phyloP scores from a whole-genome alignment of 2,888 invertebrate genomes.

The Chymomyza procnemis region DNA sequence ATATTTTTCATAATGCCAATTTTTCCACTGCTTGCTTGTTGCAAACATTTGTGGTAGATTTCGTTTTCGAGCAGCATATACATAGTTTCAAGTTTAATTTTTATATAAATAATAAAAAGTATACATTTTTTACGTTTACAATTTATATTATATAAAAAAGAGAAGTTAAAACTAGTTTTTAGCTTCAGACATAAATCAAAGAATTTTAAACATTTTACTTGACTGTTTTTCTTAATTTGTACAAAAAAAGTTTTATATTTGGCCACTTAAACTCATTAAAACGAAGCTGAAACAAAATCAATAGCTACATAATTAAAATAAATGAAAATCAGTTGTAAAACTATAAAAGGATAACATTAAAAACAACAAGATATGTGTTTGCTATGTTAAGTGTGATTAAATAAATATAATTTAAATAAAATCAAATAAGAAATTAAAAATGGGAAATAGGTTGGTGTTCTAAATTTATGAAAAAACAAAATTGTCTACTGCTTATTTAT shows the following conservation, averaged over 20 bases:
- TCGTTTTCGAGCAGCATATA: not conserved
- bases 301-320: not conserved
- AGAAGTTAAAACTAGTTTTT: conserved; percentile 20
- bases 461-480: not conserved
- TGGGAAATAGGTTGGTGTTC: not conserved
- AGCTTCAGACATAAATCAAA: conserved; percentile 16
- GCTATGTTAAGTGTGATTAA: conserved; percentile 68
- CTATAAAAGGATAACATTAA: conserved; percentile 39
- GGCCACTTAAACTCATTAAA: conserved; percentile 31
- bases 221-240: conserved; percentile 6
- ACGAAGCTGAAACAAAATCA: conserved; percentile 40
- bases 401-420: conserved; percentile 64
- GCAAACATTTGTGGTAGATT: conserved; percentile 10
- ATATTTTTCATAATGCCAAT: conserved; percentile 4
- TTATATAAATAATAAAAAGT: conserved; percentile 13
- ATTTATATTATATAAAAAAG: conserved; percentile 29
- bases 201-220: conserved; percentile 1
- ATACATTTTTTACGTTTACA: conserved; percentile 33
- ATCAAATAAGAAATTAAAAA: not conserved
- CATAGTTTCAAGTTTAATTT: conserved; percentile 11
- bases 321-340: conserved; percentile 53
- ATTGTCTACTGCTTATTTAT: too few species aligned
- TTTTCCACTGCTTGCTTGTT: conserved; percentile 27
- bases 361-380: conserved; percentile 52
- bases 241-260: conserved; percentile 14